Evolutionary conservation across 2,888 invertebrate species (phyloP).

Genomic region (Drosophila greeni): DNA sequence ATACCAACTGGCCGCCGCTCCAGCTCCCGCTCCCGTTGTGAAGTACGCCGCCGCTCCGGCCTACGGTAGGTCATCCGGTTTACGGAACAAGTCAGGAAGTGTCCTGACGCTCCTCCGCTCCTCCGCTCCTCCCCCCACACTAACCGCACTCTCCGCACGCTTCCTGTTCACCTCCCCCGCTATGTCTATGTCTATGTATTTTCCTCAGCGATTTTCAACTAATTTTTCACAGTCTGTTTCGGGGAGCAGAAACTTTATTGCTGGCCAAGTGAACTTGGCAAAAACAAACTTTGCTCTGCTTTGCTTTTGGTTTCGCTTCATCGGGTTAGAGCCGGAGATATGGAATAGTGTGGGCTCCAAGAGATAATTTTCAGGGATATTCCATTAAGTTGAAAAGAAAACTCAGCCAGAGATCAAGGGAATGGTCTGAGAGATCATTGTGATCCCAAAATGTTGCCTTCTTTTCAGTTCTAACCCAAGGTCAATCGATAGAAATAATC

Average conservation of each 20-base stretch:
- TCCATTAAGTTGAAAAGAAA: neutral
- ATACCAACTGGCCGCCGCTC: slow-evolving; percentile 60
- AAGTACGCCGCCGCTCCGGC: slow-evolving; percentile 75
- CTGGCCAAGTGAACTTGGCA: slow-evolving; percentile 52
- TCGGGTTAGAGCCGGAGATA: slow-evolving; percentile 7
- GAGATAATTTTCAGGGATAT: neutral
- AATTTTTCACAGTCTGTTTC: slow-evolving; percentile 9
- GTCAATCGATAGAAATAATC: slow-evolving; percentile 26
- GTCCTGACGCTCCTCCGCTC: neutral
- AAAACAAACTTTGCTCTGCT: slow-evolving; percentile 56
- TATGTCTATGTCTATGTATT: neutral
- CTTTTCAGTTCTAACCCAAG: too few relatives aligned
- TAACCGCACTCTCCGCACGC: slow-evolving; percentile 33
- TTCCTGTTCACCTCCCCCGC: neutral
- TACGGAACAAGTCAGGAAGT: neutral
- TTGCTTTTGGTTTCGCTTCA: slow-evolving; percentile 38
- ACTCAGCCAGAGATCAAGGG: neutral
- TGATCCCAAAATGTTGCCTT: neutral
- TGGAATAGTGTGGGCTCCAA: neutral
- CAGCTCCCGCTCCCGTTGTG: slow-evolving; percentile 56
- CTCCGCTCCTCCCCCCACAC: neutral
- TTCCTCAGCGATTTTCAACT: slow-evolving; percentile 23
- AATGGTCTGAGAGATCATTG: neutral
- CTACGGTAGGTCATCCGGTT: slow-evolving; percentile 68
- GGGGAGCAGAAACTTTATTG: slow-evolving; percentile 14